phyloP scores from a whole-genome alignment of 1,140 invertebrate genomes.

The Druon quercuslanigerum region DNA sequence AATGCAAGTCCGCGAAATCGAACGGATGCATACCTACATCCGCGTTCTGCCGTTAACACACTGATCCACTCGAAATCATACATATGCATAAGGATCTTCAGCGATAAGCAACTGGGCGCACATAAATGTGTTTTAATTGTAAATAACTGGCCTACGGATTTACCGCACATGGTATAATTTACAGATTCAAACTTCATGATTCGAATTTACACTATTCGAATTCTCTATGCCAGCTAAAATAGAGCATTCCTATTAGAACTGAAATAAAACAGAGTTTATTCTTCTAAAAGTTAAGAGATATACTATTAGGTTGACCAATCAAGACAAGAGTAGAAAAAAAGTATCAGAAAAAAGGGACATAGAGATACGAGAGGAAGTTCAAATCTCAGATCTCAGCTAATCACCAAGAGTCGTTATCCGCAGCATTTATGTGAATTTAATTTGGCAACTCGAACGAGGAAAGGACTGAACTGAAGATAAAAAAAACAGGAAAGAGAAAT shows the following conservation, averaged over 20 bases:
- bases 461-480: not conserved
- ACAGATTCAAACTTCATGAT: constrained; percentile 2
- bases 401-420: constrained; percentile 4
- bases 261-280: not conserved
- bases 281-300: not conserved
- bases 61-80: constrained; percentile 25
- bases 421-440: constrained; percentile 27
- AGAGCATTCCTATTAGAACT: not conserved
- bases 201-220: not conserved
- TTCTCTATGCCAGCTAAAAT: not conserved
- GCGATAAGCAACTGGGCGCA: constrained; percentile 19
- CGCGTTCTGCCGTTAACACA: constrained; percentile 25
- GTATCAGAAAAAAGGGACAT: not conserved
- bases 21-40: constrained; percentile 23
- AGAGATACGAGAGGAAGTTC: not conserved
- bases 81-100: constrained; percentile 27
- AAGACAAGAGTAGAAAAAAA: not conserved
- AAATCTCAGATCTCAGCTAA: not conserved
- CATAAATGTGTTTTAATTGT: constrained; percentile 27
- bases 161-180: constrained; percentile 11
- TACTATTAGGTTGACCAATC: not conserved
- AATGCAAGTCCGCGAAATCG: constrained; percentile 20
- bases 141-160: constrained; percentile 21
- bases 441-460: not conserved
- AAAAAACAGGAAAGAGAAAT: not conserved